Conservation (phyloP, 2,113 vertebrate genomes). For the Nibea coibor region DNA sequence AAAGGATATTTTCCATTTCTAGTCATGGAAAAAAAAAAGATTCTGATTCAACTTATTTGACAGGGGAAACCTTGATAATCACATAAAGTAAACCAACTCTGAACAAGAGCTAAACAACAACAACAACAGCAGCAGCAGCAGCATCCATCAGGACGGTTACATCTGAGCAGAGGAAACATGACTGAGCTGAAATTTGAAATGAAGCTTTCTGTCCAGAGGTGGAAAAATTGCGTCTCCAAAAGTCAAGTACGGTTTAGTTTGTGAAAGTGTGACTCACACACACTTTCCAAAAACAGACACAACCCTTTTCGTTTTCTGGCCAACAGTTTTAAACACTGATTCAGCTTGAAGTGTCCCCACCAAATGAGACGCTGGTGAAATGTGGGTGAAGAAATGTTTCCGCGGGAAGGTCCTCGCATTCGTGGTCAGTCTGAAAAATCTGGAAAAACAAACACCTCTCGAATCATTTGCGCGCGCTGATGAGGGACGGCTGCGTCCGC, state of each 20-base stretch:
- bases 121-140: not conserved
- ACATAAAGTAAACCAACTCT: not conserved
- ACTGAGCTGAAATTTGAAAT: slow-evolving; percentile 30
- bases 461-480: slow-evolving; percentile 1
- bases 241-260: slow-evolving; percentile 20
- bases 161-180: not conserved
- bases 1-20: not conserved
- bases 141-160: not conserved
- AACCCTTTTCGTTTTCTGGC: not conserved
- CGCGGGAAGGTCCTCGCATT: not conserved
- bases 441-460: slow-evolving; percentile 23
- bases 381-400: not conserved
- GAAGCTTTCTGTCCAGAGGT: not conserved
- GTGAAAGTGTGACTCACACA: slow-evolving; percentile 44
- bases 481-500: not conserved
- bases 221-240: slow-evolving; percentile 11
- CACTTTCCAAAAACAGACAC: slow-evolving; percentile 28
- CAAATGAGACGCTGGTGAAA: not conserved
- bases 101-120: not conserved
- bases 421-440: not conserved
- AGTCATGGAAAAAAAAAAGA: not conserved
- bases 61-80: not conserved
- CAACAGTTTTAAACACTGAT: slow-evolving; percentile 7
- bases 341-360: not conserved
- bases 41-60: not conserved